phyloP scores from a whole-genome alignment of 2,797 vertebrate genomes.

The Mallotus villosus region DNA sequence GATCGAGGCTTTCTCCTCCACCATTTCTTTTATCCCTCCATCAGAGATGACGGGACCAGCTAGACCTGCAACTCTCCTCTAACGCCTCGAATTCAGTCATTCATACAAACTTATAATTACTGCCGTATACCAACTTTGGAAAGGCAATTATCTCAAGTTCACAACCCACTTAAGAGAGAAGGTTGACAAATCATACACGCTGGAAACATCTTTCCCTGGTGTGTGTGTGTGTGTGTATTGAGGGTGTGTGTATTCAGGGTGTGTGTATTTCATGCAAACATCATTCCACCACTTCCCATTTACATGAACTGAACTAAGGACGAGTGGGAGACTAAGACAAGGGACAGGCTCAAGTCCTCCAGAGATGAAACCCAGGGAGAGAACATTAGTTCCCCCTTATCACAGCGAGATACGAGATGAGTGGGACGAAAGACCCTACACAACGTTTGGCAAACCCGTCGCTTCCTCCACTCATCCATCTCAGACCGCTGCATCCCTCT shows the following conservation, averaged over 20 bases:
- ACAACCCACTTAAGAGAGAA: not conserved
- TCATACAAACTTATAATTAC: constrained; percentile 40
- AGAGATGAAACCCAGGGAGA: constrained; percentile 11
- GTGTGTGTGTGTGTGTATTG: not conserved
- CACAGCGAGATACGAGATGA: constrained; percentile 26
- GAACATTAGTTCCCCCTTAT: constrained; percentile 14
- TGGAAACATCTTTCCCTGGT: not conserved
- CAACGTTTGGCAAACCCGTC: constrained; percentile 15
- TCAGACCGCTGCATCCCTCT: constrained; percentile 15
- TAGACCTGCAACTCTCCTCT: constrained; percentile 49
- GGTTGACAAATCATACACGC: constrained; percentile 5
- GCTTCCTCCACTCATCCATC: constrained; percentile 30
- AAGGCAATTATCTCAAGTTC: constrained; percentile 24
- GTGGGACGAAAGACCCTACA: constrained; percentile 12
- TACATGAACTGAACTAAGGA: not conserved
- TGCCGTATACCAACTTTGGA: constrained; percentile 33
- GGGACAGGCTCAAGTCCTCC: not conserved
- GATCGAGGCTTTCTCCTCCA: constrained; percentile 75
- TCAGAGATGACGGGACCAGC: constrained; percentile 53
- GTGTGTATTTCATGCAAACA: not conserved
- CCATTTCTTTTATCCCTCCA: constrained; percentile 56
- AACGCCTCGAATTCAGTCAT: too few species aligned
- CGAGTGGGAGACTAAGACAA: not conserved
- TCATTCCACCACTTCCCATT: not conserved
- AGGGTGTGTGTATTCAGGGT: not conserved